A percentile compares a stretch with the other conserved stretches of the same genome.
These are phyloP conservation scores for Tapirus indicus DNA, from an alignment of 2,797 vertebrate species.

Conservation along the genomic window DNA sequence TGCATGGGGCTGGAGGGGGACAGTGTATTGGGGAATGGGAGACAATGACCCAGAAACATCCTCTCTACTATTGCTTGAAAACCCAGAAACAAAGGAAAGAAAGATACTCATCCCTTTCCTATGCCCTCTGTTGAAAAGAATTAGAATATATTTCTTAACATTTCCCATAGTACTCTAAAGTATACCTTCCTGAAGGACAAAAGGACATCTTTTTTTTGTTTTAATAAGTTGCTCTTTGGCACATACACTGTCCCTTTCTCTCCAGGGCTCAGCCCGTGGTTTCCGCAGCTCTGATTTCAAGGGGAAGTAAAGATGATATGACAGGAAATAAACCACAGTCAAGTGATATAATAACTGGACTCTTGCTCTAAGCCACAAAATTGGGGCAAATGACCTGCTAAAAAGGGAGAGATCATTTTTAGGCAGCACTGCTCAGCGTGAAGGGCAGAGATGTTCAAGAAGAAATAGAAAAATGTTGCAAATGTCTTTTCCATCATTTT, in stretches of 20 bases:
- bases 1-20: too few species aligned
- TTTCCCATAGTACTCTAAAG: background rate
- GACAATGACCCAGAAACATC: background rate
- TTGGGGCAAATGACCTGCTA: background rate
- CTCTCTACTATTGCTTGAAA: background rate
- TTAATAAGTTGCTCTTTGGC: background rate
- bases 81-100: background rate
- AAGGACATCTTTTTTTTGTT: background rate
- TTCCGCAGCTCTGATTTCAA: constrained; percentile 54
- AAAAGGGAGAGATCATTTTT: background rate
- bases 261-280: background rate
- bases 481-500: background rate
- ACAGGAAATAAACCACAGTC: constrained; percentile 43
- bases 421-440: background rate
- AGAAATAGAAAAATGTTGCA: background rate
- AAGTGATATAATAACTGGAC: background rate
- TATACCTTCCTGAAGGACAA: background rate
- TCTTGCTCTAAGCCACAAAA: background rate
- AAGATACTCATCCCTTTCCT: background rate
- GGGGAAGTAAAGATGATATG: constrained; percentile 7
- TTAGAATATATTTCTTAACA: background rate
- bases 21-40: rapidly evolving
- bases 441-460: background rate
- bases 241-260: background rate
- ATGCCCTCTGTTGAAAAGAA: background rate